Base-by-base conservation (phyloP, 2,888 invertebrate genomes). In the Pyrochroa serraticornis region DNA sequence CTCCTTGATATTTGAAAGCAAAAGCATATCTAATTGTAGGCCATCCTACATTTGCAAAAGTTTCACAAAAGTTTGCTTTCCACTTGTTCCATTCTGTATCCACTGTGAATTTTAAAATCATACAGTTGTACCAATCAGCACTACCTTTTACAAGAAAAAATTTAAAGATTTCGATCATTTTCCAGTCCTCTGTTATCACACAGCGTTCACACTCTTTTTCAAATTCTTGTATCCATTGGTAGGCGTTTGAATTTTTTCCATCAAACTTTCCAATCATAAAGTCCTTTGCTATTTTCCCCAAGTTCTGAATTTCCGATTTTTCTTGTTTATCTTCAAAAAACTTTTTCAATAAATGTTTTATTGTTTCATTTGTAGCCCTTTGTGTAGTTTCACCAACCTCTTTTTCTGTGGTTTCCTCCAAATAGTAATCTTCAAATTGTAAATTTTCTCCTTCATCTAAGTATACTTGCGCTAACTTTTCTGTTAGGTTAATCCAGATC, bases 31-130 rank as follows among this genome's bases (percentile, higher is more conserved):
- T n/a, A 71, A 22, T 47, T 42, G 54, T 65, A 37, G 33, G 70
- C 68, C 71, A 71, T 63, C 69, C 69, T 52, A 63, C 68, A 39
- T 67, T 58, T 49, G 65, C 58, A 48, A 69, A 70, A 41, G 67
- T 54, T 30, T 68, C 65, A 33, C 62, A 39, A 35, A 71, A 71
- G 58, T 37, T 66, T 6, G 62, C 39, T 60, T 66, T 70, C 68
- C 71, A 72, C 64, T 62, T 61, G 13, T 34, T 6, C 71, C 67
- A 69, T 39, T 41, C 62, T 37, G 60, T 43, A 44, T 69, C 54
- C 39, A 66, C 54, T 51, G 60, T 63, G 44, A 62, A 53, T 42
- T 45, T 67, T 47, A 58, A 60, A 14, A 62, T 13, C 45, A 59
- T 69, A 45, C 63, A 50, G 13, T 43, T 47, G 58, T 66, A 55